Base-by-base conservation (phyloP, 2,113 vertebrate genomes). In the Corvus hawaiiensis region DNA sequence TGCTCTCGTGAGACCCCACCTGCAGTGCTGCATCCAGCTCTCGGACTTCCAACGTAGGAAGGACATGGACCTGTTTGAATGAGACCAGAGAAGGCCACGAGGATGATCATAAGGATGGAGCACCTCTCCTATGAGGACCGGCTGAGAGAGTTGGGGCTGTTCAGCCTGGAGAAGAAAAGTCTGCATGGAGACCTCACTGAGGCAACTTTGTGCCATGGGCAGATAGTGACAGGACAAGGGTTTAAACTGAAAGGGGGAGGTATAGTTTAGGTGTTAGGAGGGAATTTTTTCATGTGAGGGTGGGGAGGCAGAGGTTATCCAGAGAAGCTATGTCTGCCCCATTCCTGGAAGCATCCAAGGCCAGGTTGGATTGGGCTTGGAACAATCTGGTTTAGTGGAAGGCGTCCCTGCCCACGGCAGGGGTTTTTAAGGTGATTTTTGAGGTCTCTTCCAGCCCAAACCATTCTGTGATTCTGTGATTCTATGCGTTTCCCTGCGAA, bases 41-140 rank as follows among this genome's bases (percentile, higher is more conserved):
- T 22, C 1, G 4, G 46, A 8, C 7, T 14, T 11, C 11, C 11
- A 61, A 1, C 11, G 13, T 0, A 27, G 30, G 17, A 48, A 62
- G 20, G 24, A 32, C 15, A 5, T 22, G 54, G 11, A 61, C 20
- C 16, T 35, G 24, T 7, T 83, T 21, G 56, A n/a, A 48, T 55
- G n/a, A 41, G n/a, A 63, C 24, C 49, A 55, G n/a, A 35, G 13
- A 30, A 41, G 41, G 41, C 30, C 56, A 26, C 1, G 1, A 48
- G 41, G 24, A 18, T 8, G n/a, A 17, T 55, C 7, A 15, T 4
- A 12, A 26, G n/a, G 66, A 14, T 63, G n/a, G 24, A 55, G 30
- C 14, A 37, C 9, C 26, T 79, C 49, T 48, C 3, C n/a, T 7
- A 4, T 14, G 49, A 55, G 26, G 30, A 26, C 11, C 12, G 11